These are phyloP conservation scores for Amblyteles armatorius DNA, from an alignment of 2,888 invertebrate species.

Conservation along the genomic window DNA sequence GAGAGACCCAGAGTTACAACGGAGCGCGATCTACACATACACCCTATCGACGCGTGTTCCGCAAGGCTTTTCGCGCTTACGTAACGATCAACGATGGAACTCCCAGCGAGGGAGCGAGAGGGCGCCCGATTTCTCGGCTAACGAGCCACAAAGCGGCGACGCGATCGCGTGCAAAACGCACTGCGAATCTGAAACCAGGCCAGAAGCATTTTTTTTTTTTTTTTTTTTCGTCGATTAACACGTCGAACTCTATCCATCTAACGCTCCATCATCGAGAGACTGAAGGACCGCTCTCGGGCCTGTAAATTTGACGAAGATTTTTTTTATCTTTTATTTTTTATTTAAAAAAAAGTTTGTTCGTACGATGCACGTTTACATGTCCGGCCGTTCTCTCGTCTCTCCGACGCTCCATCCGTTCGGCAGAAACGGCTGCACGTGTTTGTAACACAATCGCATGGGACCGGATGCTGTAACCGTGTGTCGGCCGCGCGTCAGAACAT, in stretches of 20 bases:
- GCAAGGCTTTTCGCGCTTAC: background rate
- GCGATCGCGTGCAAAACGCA: constrained; percentile 3
- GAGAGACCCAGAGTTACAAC: background rate
- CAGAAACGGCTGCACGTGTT: background rate
- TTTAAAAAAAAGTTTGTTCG: background rate
- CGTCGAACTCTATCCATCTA: background rate
- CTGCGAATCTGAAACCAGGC: background rate
- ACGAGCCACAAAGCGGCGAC: constrained; percentile 5
- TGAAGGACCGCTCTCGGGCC: background rate
- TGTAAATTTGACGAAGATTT: background rate
- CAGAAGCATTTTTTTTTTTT: background rate
- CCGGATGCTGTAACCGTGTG: constrained; percentile 4
- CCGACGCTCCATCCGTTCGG: background rate
- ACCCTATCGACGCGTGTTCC: background rate
- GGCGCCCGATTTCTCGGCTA: background rate
- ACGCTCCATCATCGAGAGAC: background rate
- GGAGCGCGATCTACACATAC: background rate
- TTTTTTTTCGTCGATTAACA: background rate
- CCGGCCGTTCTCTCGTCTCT: background rate
- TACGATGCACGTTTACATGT: background rate
- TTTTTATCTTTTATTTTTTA: background rate
- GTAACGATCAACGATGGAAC: background rate
- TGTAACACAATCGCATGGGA: constrained; percentile 3
- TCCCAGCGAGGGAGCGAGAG: background rate
- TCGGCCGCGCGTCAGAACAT: constrained; percentile 31